A percentile compares a stretch with the other conserved stretches of the same genome.
Evolutionary conservation across 64 coral and sea anemone species (phyloP).

Genomic region (Montipora cactus): DNA sequence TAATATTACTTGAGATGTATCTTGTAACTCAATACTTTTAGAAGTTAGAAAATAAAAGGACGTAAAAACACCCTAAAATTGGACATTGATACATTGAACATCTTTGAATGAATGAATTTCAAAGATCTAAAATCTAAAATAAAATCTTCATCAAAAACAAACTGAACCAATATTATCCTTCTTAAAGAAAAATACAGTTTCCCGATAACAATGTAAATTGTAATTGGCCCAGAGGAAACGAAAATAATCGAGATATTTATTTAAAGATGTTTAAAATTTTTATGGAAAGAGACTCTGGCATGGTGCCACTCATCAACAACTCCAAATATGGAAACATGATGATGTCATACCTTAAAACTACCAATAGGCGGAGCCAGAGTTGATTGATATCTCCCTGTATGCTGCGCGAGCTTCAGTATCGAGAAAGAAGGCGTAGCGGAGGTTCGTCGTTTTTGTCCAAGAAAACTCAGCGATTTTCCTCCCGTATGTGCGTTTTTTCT

Average conservation of each 20-base stretch:
- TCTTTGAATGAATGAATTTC: background rate
- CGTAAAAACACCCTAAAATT: too few relatives aligned
- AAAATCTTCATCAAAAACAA: background rate
- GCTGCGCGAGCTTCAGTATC: slow-evolving; percentile 17
- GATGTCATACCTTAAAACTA: slow-evolving; percentile 17
- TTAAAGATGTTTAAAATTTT: too few relatives aligned
- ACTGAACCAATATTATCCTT: background rate
- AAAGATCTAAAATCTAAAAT: background rate
- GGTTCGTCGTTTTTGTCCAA: background rate
- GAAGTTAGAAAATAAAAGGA: too few relatives aligned
- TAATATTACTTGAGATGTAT: too few relatives aligned
- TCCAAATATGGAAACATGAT: slow-evolving; percentile 31
- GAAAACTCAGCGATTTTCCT: background rate
- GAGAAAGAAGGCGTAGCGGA: slow-evolving; percentile 27
- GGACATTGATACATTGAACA: too few relatives aligned
- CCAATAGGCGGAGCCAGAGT: slow-evolving; percentile 52
- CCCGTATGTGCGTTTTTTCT: background rate
- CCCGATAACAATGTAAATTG: background rate
- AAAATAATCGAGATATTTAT: background rate
- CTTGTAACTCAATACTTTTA: too few relatives aligned
- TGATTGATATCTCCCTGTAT: slow-evolving; percentile 53
- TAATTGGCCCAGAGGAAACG: background rate
- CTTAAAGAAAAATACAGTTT: background rate
- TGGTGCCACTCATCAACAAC: background rate
- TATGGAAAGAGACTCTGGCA: background rate